A percentile compares a stretch with the other conserved stretches of the same genome.
phyloP scores from a whole-genome alignment of 2,113 vertebrate genomes.

The Casuarius casuarius region DNA sequence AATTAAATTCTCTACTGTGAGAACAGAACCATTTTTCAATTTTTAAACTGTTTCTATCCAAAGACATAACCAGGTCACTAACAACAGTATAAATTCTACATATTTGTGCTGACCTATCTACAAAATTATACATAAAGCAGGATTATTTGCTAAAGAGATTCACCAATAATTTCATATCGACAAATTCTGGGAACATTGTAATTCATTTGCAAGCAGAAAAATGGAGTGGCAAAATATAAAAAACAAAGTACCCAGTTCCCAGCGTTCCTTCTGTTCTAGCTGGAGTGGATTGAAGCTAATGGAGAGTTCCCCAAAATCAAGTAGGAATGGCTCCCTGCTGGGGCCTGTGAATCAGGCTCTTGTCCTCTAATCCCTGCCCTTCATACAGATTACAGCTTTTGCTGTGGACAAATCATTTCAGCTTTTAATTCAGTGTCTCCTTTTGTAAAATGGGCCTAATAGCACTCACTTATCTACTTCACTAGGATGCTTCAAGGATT shows the following conservation, averaged over 20 bases:
- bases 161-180: neutral
- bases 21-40: neutral
- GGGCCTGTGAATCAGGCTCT: neutral
- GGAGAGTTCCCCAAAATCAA: neutral
- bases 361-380: neutral
- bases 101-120: neutral
- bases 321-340: neutral
- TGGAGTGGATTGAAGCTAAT: neutral
- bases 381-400: neutral
- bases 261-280: neutral
- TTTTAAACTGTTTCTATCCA: neutral
- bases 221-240: neutral
- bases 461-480: conserved; percentile 55
- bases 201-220: neutral
- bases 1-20: neutral
- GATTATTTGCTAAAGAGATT: neutral
- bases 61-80: neutral
- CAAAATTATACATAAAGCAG: neutral
- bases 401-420: neutral
- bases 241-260: neutral
- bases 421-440: conserved; percentile 33
- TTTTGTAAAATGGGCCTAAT: conserved; percentile 49
- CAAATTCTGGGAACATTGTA: neutral
- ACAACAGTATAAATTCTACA: neutral
- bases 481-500: conserved; percentile 51